phyloP scores from a whole-genome alignment of 2,888 invertebrate species.

The Volucella inanis region DNA sequence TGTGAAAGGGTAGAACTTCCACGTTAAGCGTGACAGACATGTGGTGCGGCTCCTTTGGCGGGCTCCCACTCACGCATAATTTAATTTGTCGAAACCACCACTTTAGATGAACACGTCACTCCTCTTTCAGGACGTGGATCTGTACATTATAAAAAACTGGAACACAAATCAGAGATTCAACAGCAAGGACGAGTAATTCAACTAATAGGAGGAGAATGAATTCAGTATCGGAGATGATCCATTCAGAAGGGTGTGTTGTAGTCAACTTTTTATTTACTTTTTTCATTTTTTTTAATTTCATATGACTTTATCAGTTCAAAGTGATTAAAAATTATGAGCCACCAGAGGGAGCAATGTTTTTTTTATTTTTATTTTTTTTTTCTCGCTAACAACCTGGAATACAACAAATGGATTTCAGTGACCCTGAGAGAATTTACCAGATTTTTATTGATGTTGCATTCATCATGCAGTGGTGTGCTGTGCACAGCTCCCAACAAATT shows the following conservation, averaged over 20 bases:
- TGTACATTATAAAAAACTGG: constrained; percentile 42
- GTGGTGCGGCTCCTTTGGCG: constrained; percentile 17
- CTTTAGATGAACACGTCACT: constrained; percentile 67
- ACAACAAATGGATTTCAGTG: constrained; percentile 32
- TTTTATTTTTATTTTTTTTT: constrained; percentile 3
- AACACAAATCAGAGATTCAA: constrained; percentile 52
- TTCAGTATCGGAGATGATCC: constrained; percentile 7
- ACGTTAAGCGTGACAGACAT: constrained; percentile 31
- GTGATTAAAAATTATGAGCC: constrained; percentile 73
- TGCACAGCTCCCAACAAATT: constrained; percentile 29
- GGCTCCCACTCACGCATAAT: constrained; percentile 69
- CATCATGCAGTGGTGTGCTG: constrained; percentile 43
- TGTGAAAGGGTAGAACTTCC: constrained; percentile 1
- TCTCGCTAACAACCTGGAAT: too few species aligned
- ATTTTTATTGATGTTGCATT: constrained; percentile 66
- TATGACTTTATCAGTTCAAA: constrained; percentile 67
- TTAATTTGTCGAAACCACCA: constrained; percentile 72
- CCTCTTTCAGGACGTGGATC: constrained; percentile 15
- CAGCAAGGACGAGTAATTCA: constrained; percentile 65
- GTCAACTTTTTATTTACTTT: background rate
- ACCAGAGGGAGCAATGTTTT: constrained; percentile 38
- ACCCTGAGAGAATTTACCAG: constrained; percentile 63
- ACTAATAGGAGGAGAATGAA: constrained; percentile 47
- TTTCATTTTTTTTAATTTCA: constrained; percentile 27
- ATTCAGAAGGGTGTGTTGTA: constrained; percentile 27